Base-by-base conservation (phyloP, 23 tunicate genomes). In the Trididemnum miniatum region DNA sequence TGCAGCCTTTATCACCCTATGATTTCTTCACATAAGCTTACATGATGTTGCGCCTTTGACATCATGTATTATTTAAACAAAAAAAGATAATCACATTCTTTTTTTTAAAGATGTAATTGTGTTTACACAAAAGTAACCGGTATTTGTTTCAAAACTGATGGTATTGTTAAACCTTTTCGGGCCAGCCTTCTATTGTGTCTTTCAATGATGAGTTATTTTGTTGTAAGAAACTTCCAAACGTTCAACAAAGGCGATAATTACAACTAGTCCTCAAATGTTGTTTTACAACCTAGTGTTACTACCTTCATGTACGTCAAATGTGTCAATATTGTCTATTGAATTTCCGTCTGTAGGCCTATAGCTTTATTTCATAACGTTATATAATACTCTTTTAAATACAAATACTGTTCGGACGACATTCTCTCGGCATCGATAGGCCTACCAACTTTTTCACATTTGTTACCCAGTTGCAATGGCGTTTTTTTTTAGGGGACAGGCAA, bases 91-190 rank as follows among this genome's bases (percentile, higher is more conserved):
- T 23, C 18, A 64, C n/a, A 64, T 64, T 9, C 27, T 12, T 32
- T 34, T 32, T 9, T 31, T 27, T 15, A 20, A 5, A 4, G 12
- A 4, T 5, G 5, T 30, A 71, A 71, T 71, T 7, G 76, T 71
- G 39, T 71, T 71, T 71, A 71, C 76, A 71, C 76, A 71, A 71
- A 32, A 71, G 76, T 34, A 71, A 71, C 76, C 31, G 20, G 23
- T 71, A 29, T 34, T 32, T 37, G 38, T 23, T 71, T 71, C 39
- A 31, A 71, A 37, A 71, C n/a, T 2, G 5, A 12, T 29, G 36
- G 27, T 62, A 62, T 62, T 62, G 28, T 62, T 62, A 23, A 4
- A 4, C 23, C 57, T 9, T 27, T 4, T 15, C 69, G 69, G 27
- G 7, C 24, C 28, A 4, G 27, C 69, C 23, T 27, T 27, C 23